These are phyloP conservation scores for Prochilodus magdalenae DNA, from an alignment of 2,113 vertebrate species.

Conservation along the genomic window DNA sequence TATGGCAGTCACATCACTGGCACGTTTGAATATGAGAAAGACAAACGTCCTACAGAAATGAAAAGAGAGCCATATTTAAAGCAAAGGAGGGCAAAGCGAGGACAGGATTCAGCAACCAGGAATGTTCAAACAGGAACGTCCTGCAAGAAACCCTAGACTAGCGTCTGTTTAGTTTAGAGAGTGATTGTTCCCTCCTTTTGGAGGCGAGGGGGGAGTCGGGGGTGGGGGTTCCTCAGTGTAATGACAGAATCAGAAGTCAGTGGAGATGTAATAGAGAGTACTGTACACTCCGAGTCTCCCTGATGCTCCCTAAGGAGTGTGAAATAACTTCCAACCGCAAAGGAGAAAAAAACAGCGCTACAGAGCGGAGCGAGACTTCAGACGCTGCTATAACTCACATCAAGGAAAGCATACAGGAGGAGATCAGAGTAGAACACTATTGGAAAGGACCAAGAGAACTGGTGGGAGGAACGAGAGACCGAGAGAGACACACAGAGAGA, in stretches of 20 bases:
- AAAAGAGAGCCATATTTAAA: background rate
- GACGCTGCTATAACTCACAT: conserved; percentile 5
- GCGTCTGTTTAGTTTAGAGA: background rate
- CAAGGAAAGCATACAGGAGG: background rate
- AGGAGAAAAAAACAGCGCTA: background rate
- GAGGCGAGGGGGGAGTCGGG: too few relatives aligned
- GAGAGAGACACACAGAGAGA: conserved; percentile 4
- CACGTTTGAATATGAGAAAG: background rate
- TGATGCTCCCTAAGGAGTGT: conserved; percentile 42
- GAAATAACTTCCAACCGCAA: conserved; percentile 20
- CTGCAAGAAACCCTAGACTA: background rate
- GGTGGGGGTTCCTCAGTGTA: background rate
- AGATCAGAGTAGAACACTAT: conserved; percentile 30
- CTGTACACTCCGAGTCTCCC: conserved; percentile 24
- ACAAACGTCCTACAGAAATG: background rate
- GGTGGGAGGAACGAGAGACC: conserved; percentile 30
- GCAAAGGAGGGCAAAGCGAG: background rate
- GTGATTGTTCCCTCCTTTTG: background rate
- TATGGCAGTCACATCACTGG: too few relatives aligned
- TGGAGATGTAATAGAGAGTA: conserved; percentile 19
- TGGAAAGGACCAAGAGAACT: conserved; percentile 23
- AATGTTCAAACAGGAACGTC: background rate
- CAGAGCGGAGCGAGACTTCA: conserved; percentile 5
- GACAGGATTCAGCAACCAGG: background rate
- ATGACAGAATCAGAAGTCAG: conserved; percentile 9